These are phyloP conservation scores for Pterophyllum scalare DNA, from an alignment of 2,113 vertebrate genomes.

Conservation along the genomic window DNA sequence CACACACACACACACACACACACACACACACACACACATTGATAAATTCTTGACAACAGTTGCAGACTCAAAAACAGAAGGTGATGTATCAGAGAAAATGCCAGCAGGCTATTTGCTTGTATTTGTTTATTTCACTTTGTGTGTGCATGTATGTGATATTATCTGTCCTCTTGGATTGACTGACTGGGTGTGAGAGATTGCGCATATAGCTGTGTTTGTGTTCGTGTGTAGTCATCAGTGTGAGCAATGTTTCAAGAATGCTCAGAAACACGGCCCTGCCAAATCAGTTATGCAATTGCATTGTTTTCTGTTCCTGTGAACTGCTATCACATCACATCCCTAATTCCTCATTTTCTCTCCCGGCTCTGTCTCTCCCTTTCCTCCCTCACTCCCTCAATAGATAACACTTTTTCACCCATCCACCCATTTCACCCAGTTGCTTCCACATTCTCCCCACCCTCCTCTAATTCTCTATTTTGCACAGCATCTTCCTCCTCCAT, in stretches of 20 bases:
- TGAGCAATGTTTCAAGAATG: slow-evolving; percentile 57
- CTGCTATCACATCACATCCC: slow-evolving; percentile 53
- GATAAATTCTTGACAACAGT: slow-evolving; percentile 17
- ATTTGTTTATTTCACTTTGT: slow-evolving; percentile 27
- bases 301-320: slow-evolving; percentile 68
- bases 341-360: slow-evolving; percentile 21
- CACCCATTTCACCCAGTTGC: background rate
- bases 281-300: slow-evolving; percentile 71
- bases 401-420: slow-evolving; percentile 12
- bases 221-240: background rate
- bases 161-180: slow-evolving; percentile 8
- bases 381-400: background rate
- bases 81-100: background rate
- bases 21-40: background rate
- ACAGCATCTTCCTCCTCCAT: background rate
- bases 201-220: background rate
- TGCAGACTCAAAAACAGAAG: slow-evolving; percentile 29
- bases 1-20: background rate
- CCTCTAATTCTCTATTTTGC: slow-evolving; percentile 30
- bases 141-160: slow-evolving; percentile 22
- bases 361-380: background rate
- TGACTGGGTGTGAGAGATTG: slow-evolving; percentile 3
- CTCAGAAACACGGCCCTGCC: slow-evolving; percentile 56
- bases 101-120: slow-evolving; percentile 2
- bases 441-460: slow-evolving; percentile 8